A percentile compares a stretch with the other conserved stretches of the same genome.
These are phyloP conservation scores for Criorhina ranunculi DNA, from an alignment of 2,888 invertebrate genomes.

Conservation along the genomic window DNA sequence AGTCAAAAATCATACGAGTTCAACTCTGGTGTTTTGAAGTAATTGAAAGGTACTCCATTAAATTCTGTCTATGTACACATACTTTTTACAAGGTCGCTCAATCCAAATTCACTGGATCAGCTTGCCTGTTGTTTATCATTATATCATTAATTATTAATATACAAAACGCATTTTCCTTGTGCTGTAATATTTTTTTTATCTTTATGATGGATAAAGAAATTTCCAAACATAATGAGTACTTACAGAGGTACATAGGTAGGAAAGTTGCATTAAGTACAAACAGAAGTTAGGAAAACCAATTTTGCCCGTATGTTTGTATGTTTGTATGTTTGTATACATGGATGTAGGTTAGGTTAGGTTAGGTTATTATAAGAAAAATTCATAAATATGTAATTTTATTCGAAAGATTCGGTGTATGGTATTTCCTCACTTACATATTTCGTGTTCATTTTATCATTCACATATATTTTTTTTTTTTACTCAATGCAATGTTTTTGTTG, in stretches of 20 bases:
- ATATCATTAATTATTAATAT: conserved; percentile 37
- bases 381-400: conserved; percentile 41
- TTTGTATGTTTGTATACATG: too few species aligned
- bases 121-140: conserved; percentile 22
- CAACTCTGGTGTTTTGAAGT: too few species aligned
- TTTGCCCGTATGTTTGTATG: too few species aligned
- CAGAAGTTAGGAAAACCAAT: neutral
- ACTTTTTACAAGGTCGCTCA: conserved; percentile 1
- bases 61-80: neutral
- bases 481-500: conserved; percentile 6
- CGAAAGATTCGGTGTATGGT: neutral
- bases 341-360: neutral
- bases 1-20: too few species aligned
- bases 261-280: neutral
- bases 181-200: conserved; percentile 13
- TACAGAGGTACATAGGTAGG: neutral
- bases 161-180: neutral
- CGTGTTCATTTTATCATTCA: conserved; percentile 18
- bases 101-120: neutral
- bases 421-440: neutral
- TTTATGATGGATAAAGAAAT: conserved; percentile 3
- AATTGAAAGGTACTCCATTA: too few species aligned
- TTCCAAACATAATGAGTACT: neutral
- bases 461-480: neutral
- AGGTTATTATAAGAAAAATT: conserved; percentile 21